These are phyloP conservation scores for Istiophorus platypterus DNA, from an alignment of 2,113 vertebrate genomes.

Conservation along the genomic window DNA sequence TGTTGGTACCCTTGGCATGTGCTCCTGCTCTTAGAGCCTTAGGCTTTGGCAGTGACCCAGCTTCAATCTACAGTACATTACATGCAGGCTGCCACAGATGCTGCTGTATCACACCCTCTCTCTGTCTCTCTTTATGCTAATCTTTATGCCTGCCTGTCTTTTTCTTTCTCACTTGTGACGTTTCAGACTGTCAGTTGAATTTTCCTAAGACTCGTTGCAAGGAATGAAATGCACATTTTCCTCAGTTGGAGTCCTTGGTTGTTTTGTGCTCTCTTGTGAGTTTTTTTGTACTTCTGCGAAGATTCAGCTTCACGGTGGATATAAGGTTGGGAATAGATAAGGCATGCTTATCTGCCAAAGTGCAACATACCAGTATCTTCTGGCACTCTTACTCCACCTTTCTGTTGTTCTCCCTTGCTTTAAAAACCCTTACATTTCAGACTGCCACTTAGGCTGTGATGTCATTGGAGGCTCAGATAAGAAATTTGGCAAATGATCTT, in stretches of 20 bases:
- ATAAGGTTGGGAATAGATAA: constrained; percentile 14
- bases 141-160: constrained; percentile 4
- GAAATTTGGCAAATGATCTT: constrained; percentile 43
- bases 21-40: constrained; percentile 9
- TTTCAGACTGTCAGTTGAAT: constrained; percentile 41
- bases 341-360: constrained; percentile 2
- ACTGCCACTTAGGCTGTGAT: constrained; percentile 21
- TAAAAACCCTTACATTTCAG: constrained; percentile 31
- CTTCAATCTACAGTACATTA: constrained; percentile 24
- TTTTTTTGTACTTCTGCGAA: constrained; percentile 29
- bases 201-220: constrained; percentile 10
- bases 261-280: constrained; percentile 13
- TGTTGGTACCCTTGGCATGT: constrained; percentile 31
- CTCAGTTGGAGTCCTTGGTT: neutral
- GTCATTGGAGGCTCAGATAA: constrained; percentile 30
- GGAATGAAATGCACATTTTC: constrained; percentile 14
- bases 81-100: constrained; percentile 11
- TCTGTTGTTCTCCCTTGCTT: constrained; percentile 1
- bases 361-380: too few species aligned
- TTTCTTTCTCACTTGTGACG: neutral
- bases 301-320: constrained; percentile 1
- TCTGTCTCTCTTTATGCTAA: neutral
- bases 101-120: constrained; percentile 20
- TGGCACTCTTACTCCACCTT: too few species aligned
- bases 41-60: constrained; percentile 11